A percentile compares a stretch with the other conserved stretches of the same genome.
Evolutionary conservation across 2,888 invertebrate species (phyloP).

Genomic region (Rhagonycha fulva): DNA sequence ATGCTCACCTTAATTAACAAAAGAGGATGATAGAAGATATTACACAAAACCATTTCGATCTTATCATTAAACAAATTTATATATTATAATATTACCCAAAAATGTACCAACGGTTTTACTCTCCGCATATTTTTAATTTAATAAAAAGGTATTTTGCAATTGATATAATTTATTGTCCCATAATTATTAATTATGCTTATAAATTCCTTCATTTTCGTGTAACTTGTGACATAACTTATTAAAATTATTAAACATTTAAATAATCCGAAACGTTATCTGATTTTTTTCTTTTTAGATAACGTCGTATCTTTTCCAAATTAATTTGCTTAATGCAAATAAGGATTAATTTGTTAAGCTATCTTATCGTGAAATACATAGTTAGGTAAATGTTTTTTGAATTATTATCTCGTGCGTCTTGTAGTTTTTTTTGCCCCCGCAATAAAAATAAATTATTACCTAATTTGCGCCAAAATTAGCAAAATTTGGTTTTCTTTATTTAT

Average conservation of each 20-base stretch:
- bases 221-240: neutral
- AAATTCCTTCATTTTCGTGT: neutral
- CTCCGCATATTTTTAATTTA: neutral
- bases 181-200: neutral
- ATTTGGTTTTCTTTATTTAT: neutral
- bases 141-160: neutral
- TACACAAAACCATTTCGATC: neutral
- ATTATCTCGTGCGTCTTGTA: neutral
- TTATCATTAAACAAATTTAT: neutral
- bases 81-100: neutral
- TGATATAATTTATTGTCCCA: neutral
- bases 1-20: neutral
- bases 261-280: neutral
- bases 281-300: neutral
- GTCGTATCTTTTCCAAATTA: neutral
- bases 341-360: neutral
- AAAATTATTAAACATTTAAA: neutral
- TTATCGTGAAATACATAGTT: neutral
- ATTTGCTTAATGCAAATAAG: neutral
- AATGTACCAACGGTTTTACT: neutral
- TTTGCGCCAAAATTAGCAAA: neutral
- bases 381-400: neutral
- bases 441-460: neutral
- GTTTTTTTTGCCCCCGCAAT: neutral
- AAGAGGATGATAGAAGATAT: neutral